phyloP scores from a whole-genome alignment of 2,113 vertebrate genomes.

The Rhinichthys klamathensis region DNA sequence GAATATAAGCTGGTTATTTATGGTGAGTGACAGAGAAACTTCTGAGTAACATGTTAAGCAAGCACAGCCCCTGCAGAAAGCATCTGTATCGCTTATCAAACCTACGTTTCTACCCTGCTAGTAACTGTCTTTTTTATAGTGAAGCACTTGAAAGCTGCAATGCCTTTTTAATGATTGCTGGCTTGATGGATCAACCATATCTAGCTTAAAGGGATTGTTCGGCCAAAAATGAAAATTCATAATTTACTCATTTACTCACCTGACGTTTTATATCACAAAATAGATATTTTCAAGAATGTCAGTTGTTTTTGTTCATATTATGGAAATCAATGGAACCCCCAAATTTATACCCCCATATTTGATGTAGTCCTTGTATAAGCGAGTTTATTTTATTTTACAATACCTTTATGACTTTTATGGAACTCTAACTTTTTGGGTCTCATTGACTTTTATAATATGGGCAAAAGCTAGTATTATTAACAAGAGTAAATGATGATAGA shows the following conservation, averaged over 20 bases:
- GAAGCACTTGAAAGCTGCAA: neutral
- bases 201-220: neutral
- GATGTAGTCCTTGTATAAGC: neutral
- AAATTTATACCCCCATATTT: neutral
- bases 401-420: neutral
- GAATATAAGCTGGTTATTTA: conserved; percentile 96
- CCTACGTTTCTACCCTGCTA: neutral
- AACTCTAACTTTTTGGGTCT: neutral
- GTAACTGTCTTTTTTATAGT: neutral
- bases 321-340: neutral
- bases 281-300: neutral
- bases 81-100: conserved; percentile 3
- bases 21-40: conserved; percentile 82
- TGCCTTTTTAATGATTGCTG: neutral
- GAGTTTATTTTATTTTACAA: neutral
- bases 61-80: conserved; percentile 18
- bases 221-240: neutral
- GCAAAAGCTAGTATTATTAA: neutral
- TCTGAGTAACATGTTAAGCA: neutral
- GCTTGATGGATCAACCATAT: neutral
- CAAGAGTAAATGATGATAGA: neutral
- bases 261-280: neutral
- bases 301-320: neutral
- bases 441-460: neutral
- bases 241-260: neutral